Evolutionary conservation across 2,888 invertebrate species (phyloP), one percentile per base, ranked within the genome.

Genomic region (Germaria angustata): DNA sequence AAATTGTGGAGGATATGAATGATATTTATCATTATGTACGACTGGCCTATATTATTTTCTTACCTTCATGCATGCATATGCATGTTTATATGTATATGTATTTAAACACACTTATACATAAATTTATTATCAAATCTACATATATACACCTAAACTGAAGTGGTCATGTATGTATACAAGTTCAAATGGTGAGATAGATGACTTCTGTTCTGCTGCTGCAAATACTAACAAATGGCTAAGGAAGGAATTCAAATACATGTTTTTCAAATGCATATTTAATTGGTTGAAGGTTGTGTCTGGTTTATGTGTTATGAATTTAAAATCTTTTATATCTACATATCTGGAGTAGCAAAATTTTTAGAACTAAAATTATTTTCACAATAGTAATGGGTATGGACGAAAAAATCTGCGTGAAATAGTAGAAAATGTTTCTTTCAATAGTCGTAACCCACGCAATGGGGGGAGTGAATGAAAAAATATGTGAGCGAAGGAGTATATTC

Each of bases 1-100:
- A 57, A 55, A 57, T 44, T 36, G 36, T 46, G 15, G 17, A 36
- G 24, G 28, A 17, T 8, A 28, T 41, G 68, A 51, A 34, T 20
- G 71, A 55, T 76, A 79, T 82, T 55, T 76, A 75, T 79, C 59
- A 69, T 66, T 61, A 76, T 75, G 76, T 71, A 41, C 75, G 44
- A 79, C 79, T 82, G 79, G 44, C 82, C 79, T 66, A 78, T 71
- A 69, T 77, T 17, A 44, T 5, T 28, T 28, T 28, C 22, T 61
- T 49, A 13, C 20, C 20, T 15, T 51, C 17, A 44, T 53, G 41
- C 13, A 24, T 76, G 28, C 13, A 41, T 44, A 22, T 2, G n/a
- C 28, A 6, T 39, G 6, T 39, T 11, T 53, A 11, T 39, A 15
- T 68, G 3, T 11, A 39, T 3, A 22, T 68, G 13, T 34, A 36